Percentiles rank a stretch among this genome's conserved stretches.
These are phyloP conservation scores for Rhinogobio ventralis DNA, from an alignment of 2,797 vertebrate genomes.

Conservation along the genomic window DNA sequence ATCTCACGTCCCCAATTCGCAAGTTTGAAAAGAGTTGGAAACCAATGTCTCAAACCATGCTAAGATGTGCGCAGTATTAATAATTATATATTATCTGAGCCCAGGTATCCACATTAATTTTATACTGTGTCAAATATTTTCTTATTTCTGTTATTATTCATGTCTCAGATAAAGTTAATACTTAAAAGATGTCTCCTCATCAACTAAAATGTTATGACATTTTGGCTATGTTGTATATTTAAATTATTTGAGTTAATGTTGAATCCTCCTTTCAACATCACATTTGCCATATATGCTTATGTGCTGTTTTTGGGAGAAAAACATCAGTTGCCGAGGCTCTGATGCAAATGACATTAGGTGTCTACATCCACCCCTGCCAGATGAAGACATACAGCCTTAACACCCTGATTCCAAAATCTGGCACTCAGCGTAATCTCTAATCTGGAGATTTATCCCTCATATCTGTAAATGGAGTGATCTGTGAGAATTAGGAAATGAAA, in stretches of 20 bases:
- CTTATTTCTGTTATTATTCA: neutral
- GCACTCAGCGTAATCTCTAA: slow-evolving; percentile 64
- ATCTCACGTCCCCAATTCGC: neutral
- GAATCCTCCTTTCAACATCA: neutral
- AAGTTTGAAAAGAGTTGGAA: neutral
- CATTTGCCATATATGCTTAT: neutral
- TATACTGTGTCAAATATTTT: neutral
- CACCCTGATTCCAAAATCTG: slow-evolving; percentile 58
- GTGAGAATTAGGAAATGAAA: slow-evolving; percentile 55
- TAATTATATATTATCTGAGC: neutral
- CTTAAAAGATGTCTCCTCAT: neutral
- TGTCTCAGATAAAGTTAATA: neutral
- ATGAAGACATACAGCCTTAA: slow-evolving; percentile 55
- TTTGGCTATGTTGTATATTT: neutral
- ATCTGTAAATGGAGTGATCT: slow-evolving; percentile 66
- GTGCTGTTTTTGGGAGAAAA: slow-evolving; percentile 30
- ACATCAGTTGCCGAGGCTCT: slow-evolving; percentile 27
- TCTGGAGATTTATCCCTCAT: slow-evolving; percentile 63
- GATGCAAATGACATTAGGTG: slow-evolving; percentile 34
- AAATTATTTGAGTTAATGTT: neutral
- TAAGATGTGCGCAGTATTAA: neutral
- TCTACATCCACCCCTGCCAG: slow-evolving; percentile 42
- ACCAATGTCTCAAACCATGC: neutral
- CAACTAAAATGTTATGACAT: neutral
- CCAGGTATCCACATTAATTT: neutral